These are phyloP conservation scores for Psilopsiagon aymara DNA, from an alignment of 2,113 vertebrate species.

Conservation along the genomic window DNA sequence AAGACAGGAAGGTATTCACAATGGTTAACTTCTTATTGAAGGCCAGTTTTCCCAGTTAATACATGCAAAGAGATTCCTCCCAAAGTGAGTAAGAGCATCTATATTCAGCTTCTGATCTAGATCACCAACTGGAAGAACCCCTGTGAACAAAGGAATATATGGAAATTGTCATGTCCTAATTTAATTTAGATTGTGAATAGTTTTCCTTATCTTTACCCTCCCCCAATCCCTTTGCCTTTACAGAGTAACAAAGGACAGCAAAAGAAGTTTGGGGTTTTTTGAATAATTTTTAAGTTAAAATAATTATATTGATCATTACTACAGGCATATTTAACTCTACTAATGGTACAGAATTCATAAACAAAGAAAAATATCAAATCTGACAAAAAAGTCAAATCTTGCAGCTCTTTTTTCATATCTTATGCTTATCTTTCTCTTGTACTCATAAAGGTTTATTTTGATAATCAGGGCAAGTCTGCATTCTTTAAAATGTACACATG, in stretches of 20 bases:
- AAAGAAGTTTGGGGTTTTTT: background rate
- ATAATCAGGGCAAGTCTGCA: background rate
- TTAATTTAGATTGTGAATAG: background rate
- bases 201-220: background rate
- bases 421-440: background rate
- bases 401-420: background rate
- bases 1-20: background rate
- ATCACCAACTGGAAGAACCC: background rate
- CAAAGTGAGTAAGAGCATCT: background rate
- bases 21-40: background rate
- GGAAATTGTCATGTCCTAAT: background rate
- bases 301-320: background rate
- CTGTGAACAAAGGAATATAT: background rate
- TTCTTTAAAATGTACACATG: background rate
- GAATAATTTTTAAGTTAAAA: background rate
- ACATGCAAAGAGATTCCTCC: background rate
- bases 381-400: background rate
- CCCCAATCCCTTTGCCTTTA: background rate
- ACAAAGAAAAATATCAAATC: background rate
- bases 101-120: constrained; percentile 40
- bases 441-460: background rate
- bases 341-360: background rate
- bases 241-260: background rate
- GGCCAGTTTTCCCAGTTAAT: background rate
- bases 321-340: background rate